Evolutionary conservation across 1,140 invertebrate species (phyloP).

Genomic region (Cydia pomonella): DNA sequence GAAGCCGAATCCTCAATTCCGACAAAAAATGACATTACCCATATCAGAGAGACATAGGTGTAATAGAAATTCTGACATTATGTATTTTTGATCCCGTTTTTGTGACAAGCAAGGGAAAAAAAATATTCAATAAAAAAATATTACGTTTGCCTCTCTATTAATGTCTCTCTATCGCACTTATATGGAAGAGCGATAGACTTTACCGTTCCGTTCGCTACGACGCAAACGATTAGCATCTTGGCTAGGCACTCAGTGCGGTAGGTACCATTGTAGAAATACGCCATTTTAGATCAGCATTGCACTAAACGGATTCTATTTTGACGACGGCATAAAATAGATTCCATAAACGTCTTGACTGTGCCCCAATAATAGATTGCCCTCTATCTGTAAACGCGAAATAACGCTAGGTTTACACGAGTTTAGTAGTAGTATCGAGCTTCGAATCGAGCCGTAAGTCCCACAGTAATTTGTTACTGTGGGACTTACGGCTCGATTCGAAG

Average conservation of each 20-base stretch:
- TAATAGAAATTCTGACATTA: neutral
- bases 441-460: no score
- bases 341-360: neutral
- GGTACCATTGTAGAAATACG: no score
- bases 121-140: neutral
- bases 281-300: neutral
- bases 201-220: no score
- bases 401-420: neutral
- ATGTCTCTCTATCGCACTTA: no score
- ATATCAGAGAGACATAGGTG: neutral
- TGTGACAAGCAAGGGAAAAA: neutral
- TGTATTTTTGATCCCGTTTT: neutral
- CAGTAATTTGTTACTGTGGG: no score
- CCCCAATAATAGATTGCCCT: constrained; percentile 10
- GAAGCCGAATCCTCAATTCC: neutral
- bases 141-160: neutral
- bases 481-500: no score
- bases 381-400: neutral
- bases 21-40: neutral
- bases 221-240: no score
- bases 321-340: constrained; percentile 22
- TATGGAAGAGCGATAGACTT: no score
- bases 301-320: neutral
- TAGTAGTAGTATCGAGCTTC: no score
- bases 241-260: no score